Conservation (phyloP, 2,888 invertebrate genomes). For the Drosophila tripunctata region DNA sequence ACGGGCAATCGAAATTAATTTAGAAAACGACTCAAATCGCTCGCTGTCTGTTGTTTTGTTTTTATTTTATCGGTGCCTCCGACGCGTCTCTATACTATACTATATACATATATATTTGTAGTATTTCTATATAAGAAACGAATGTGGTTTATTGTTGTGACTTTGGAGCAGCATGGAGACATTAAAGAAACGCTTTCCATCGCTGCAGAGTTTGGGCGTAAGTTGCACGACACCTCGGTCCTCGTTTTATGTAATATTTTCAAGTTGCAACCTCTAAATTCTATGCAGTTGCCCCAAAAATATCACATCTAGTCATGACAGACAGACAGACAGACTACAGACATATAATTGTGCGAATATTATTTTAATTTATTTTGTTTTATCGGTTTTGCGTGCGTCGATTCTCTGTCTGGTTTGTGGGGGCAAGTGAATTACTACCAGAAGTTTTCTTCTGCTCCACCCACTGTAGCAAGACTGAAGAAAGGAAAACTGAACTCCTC, state of each 20-base stretch:
- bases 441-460: not conserved
- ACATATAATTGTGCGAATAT: constrained; percentile 20
- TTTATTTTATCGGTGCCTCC: constrained; percentile 41
- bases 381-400: constrained; percentile 21
- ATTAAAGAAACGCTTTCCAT: constrained; percentile 85
- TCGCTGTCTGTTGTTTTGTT: constrained; percentile 54
- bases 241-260: constrained; percentile 38
- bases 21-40: constrained; percentile 78
- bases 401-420: constrained; percentile 21
- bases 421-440: constrained; percentile 49
- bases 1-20: constrained; percentile 69
- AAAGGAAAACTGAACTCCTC: constrained; percentile 35
- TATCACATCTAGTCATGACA: constrained; percentile 19
- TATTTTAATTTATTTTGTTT: constrained; percentile 7
- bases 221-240: constrained; percentile 70
- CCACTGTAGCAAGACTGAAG: not conserved
- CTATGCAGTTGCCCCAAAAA: constrained; percentile 48
- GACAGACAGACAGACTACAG: no score
- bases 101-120: constrained; percentile 28
- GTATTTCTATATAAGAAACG: constrained; percentile 23
- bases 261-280: not conserved
- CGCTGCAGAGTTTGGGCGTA: constrained; percentile 85
- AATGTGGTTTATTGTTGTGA: constrained; percentile 23
- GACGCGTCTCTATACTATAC: constrained; percentile 43
- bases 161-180: constrained; percentile 70